phyloP scores from a whole-genome alignment of 2,888 invertebrate genomes.

The Chymomyza fuscimana region DNA sequence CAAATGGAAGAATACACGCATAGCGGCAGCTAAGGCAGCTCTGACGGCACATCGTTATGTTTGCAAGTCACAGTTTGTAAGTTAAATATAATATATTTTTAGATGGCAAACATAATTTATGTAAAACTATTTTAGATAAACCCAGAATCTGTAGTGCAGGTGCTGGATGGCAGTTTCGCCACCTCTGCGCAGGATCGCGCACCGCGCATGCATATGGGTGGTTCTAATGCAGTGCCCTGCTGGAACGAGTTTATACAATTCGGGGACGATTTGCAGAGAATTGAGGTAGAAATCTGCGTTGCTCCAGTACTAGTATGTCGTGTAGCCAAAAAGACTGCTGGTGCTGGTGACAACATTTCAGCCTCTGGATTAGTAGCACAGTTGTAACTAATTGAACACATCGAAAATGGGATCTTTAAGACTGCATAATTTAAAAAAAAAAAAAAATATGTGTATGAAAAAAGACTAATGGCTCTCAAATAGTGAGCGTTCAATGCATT shows the following conservation, averaged over 20 bases:
- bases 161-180: conserved; percentile 91
- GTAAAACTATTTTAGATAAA: conserved; percentile 65
- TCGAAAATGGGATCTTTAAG: conserved; percentile 37
- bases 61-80: conserved; percentile 84
- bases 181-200: conserved; percentile 82
- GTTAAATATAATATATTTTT: conserved; percentile 6
- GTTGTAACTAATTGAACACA: conserved; percentile 73
- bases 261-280: conserved; percentile 38
- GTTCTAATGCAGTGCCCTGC: conserved; percentile 88
- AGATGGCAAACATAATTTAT: background rate
- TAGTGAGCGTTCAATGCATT: conserved; percentile 35
- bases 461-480: conserved; percentile 50
- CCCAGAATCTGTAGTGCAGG: conserved; percentile 81
- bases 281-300: conserved; percentile 85
- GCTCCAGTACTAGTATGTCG: conserved; percentile 92
- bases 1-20: conserved; percentile 88
- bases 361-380: conserved; percentile 91
- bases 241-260: conserved; percentile 85
- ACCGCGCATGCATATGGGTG: conserved; percentile 84
- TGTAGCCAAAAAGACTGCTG: conserved; percentile 89
- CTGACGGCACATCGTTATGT: conserved; percentile 91
- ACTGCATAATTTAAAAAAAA: conserved; percentile 51
- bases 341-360: conserved; percentile 93
- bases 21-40: conserved; percentile 91
- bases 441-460: conserved; percentile 30